Percentiles rank a stretch among this genome's conserved stretches.
Evolutionary conservation across 2,888 invertebrate genomes (phyloP).

Genomic region (Desoria tigrina): DNA sequence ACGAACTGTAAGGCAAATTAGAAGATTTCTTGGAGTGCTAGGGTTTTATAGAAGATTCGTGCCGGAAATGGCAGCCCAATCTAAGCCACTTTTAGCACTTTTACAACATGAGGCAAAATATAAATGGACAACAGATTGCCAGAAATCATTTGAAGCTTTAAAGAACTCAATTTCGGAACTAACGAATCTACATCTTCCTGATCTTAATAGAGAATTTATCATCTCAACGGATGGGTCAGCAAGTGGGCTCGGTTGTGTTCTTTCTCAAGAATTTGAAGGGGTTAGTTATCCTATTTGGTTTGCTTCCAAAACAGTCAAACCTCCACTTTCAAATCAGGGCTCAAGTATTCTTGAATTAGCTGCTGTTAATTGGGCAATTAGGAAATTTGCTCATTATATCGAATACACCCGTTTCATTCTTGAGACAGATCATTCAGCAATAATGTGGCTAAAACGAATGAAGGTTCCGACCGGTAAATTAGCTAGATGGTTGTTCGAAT

Average conservation of each 20-base stretch:
- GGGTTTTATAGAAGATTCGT: constrained; percentile 41
- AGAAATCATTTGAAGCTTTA: constrained; percentile 24
- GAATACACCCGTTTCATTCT: constrained; percentile 56
- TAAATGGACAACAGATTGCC: constrained; percentile 22
- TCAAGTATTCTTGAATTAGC: constrained; percentile 17
- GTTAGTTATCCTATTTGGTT: constrained; percentile 18
- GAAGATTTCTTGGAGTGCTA: constrained; percentile 35
- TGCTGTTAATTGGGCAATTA: constrained; percentile 18
- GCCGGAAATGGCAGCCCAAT: constrained; percentile 18
- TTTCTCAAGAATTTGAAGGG: constrained; percentile 8
- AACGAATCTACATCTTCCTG: constrained; percentile 42
- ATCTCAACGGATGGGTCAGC: background rate
- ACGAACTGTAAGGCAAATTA: constrained; percentile 22
- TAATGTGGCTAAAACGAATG: constrained; percentile 58
- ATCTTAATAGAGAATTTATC: constrained; percentile 8
- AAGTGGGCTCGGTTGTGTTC: background rate
- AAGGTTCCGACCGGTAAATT: constrained; percentile 57
- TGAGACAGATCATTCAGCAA: constrained; percentile 58
- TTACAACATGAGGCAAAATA: constrained; percentile 29
- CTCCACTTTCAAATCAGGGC: constrained; percentile 13
- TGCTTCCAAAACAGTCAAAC: background rate
- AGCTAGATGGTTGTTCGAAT: constrained; percentile 57
- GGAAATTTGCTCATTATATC: constrained; percentile 56
- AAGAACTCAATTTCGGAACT: constrained; percentile 29
- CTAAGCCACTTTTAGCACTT: constrained; percentile 35